A percentile compares a stretch with the other conserved stretches of the same genome.
Conservation (phyloP, 1,140 invertebrate genomes). For the Drosophila guanche region DNA sequence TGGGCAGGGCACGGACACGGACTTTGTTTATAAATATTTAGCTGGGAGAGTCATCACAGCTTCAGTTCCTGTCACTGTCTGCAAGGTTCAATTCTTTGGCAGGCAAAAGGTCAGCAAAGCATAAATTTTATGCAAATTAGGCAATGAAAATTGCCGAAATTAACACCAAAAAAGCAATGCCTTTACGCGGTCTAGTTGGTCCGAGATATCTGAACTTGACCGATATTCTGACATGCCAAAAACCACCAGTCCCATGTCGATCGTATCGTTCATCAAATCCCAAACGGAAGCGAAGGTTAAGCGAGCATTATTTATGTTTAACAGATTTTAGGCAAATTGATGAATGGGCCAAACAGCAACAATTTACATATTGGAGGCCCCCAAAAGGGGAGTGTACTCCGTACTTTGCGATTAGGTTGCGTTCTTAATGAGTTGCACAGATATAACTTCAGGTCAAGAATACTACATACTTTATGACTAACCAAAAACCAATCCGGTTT, state of each 20-base stretch:
- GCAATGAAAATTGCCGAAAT: conserved; percentile 38
- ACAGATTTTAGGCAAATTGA: conserved; percentile 58
- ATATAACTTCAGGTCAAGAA: conserved; percentile 41
- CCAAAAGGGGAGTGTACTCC: not conserved
- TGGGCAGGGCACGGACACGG: conserved; percentile 23
- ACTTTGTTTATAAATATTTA: conserved; percentile 11
- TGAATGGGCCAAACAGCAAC: conserved; percentile 35
- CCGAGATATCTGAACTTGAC: conserved; percentile 65
- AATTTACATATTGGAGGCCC: conserved; percentile 6
- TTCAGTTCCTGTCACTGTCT: conserved; percentile 8
- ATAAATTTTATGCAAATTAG: conserved; percentile 63
- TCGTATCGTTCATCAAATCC: conserved; percentile 22
- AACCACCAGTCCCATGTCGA: conserved; percentile 25
- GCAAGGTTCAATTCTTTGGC: conserved; percentile 18
- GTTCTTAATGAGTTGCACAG: conserved; percentile 48
- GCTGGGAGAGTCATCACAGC: not conserved
- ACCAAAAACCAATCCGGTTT: conserved; percentile 55
- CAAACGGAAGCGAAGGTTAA: conserved; percentile 52
- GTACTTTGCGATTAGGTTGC: not conserved
- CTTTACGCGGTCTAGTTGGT: conserved; percentile 15
- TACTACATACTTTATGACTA: conserved; percentile 37
- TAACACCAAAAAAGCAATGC: conserved; percentile 33
- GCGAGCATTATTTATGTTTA: conserved; percentile 43
- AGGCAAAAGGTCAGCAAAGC: conserved; percentile 38
- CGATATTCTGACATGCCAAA: conserved; percentile 50